Percentiles rank a stretch among this genome's conserved stretches.
phyloP scores from a whole-genome alignment of 2,888 invertebrate genomes.

The Drosophila crucigera region DNA sequence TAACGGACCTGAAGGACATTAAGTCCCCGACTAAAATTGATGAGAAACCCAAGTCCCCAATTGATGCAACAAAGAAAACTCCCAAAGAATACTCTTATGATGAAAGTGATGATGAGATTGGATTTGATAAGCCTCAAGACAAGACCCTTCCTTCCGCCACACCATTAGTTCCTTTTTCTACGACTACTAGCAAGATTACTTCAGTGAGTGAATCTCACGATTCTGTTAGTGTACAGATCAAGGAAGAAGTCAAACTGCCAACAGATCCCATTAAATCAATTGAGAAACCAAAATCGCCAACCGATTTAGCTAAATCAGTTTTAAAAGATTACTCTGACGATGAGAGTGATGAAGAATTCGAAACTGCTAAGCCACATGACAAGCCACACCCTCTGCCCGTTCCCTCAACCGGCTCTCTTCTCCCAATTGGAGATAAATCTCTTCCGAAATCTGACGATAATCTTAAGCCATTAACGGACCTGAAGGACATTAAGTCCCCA shows the following conservation, averaged over 20 bases:
- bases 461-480: background rate
- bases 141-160: background rate
- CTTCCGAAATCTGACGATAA: background rate
- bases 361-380: background rate
- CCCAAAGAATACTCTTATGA: constrained; percentile 9
- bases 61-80: background rate
- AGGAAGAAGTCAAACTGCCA: constrained; percentile 1
- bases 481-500: background rate
- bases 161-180: too few relatives aligned
- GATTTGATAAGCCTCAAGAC: constrained; percentile 2
- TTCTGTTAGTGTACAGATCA: background rate
- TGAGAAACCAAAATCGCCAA: constrained; percentile 1
- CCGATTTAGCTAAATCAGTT: background rate
- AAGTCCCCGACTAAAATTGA: constrained; percentile 8
- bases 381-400: background rate
- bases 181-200: too few relatives aligned
- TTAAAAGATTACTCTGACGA: constrained; percentile 10
- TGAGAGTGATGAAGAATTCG: constrained; percentile 11
- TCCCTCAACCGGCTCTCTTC: background rate
- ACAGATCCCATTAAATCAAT: background rate
- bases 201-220: background rate
- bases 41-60: constrained; percentile 17
- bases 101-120: constrained; percentile 23
- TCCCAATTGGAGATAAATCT: background rate
- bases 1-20: background rate